phyloP scores from a whole-genome alignment of 2,797 vertebrate genomes.

The Sebastolobus alascanus region DNA sequence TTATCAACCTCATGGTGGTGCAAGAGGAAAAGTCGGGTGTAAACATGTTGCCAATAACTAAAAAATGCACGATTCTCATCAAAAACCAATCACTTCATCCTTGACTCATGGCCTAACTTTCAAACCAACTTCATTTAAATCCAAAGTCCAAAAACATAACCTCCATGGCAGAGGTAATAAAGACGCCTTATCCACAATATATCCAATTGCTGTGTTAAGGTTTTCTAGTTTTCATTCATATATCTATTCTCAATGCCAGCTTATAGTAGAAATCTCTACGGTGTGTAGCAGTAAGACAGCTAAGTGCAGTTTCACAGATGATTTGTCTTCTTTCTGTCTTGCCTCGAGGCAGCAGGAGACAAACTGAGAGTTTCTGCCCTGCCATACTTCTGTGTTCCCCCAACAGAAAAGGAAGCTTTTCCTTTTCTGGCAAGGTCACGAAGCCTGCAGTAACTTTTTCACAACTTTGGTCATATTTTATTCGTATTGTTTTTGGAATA shows the following conservation, averaged over 20 bases:
- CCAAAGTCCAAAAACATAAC: background rate
- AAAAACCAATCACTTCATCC: background rate
- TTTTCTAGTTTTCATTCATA: background rate
- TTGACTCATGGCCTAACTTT: background rate
- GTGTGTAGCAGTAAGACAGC: slow-evolving; percentile 6
- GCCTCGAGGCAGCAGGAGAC: slow-evolving; percentile 29
- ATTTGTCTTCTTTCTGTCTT: slow-evolving; percentile 40
- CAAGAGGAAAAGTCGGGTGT: background rate
- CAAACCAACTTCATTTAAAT: background rate
- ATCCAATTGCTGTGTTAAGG: background rate
- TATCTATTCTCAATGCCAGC: background rate
- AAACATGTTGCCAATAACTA: background rate
- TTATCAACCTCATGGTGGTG: background rate
- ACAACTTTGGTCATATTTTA: slow-evolving; percentile 35
- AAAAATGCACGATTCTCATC: background rate
- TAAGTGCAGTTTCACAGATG: slow-evolving; percentile 19
- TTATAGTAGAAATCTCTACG: slow-evolving; percentile 11
- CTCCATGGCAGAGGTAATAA: background rate
- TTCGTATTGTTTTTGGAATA: slow-evolving; percentile 20
- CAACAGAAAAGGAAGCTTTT: slow-evolving; percentile 18
- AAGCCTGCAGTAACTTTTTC: slow-evolving; percentile 27
- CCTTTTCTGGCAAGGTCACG: slow-evolving; percentile 35
- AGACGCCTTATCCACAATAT: background rate
- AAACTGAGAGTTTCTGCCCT: slow-evolving; percentile 12
- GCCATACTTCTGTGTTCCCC: slow-evolving; percentile 17